phyloP scores from a whole-genome alignment of 2,797 vertebrate species.

The Myotis vivesi region DNA sequence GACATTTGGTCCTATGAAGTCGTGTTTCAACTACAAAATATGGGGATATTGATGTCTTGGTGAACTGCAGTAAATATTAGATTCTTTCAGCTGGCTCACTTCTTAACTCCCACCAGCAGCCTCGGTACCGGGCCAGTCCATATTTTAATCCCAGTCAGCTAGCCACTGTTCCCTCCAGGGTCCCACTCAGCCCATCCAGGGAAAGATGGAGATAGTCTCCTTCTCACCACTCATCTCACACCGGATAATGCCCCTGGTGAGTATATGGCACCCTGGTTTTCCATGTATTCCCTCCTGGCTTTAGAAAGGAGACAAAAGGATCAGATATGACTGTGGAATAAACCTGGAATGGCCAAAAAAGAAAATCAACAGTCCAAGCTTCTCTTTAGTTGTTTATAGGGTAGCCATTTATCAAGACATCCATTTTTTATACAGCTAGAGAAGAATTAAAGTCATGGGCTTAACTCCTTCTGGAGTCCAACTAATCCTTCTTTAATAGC shows the following conservation, averaged over 20 bases:
- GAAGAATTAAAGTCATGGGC: constrained; percentile 62
- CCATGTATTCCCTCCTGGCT: background rate
- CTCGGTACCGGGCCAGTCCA: background rate
- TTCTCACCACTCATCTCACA: background rate
- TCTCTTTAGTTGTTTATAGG: constrained; percentile 50
- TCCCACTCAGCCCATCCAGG: background rate
- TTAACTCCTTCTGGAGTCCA: constrained; percentile 57
- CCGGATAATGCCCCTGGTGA: background rate
- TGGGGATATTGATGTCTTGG: background rate
- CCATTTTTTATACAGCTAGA: background rate
- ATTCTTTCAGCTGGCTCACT: constrained; percentile 24
- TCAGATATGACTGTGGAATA: background rate
- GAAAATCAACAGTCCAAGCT: background rate
- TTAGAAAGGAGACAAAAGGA: background rate
- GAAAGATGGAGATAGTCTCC: background rate
- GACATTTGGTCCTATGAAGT: constrained; percentile 22
- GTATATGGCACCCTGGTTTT: rapidly evolving
- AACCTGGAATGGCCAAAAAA: background rate
- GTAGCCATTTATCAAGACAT: constrained; percentile 57
- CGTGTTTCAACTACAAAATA: constrained; percentile 47
- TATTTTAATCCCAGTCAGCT: constrained; percentile 33
- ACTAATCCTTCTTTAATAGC: constrained; percentile 74
- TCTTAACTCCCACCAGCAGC: constrained; percentile 16
- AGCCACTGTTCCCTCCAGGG: background rate
- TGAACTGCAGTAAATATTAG: constrained; percentile 53